Base-by-base conservation (phyloP, 2,888 invertebrate genomes). In the Leptarthrus brevirostris region DNA sequence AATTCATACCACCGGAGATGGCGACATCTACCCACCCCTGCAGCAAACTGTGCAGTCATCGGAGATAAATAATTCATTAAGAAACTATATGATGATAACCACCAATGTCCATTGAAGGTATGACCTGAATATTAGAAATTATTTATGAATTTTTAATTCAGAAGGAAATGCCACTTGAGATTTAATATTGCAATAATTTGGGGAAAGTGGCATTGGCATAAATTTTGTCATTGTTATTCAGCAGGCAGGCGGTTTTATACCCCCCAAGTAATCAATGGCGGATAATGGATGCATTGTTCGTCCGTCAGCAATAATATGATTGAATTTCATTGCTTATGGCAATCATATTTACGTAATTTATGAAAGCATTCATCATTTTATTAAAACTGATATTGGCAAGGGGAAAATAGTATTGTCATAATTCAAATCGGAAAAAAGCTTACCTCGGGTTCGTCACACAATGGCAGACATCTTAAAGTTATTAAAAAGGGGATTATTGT, bases 271-370 rank as follows among this genome's bases (percentile, higher is more conserved):
- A n/a, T n/a, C n/a, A n/a, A n/a, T n/a, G n/a, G n/a, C n/a, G n/a
- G n/a, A 24, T 56, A 56, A 56, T 56, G 56, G 30, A 56, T 56
- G 56, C 26, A 56, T 30, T 30, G 30, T n/a, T n/a, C n/a, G n/a
- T n/a, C n/a, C n/a, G n/a, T n/a, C n/a, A n/a, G n/a, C n/a, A n/a
- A n/a, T n/a, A n/a, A n/a, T n/a, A n/a, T n/a, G n/a, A n/a, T n/a
- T n/a, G n/a, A n/a, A n/a, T n/a, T n/a, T n/a, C n/a, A n/a, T n/a
- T n/a, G n/a, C n/a, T n/a, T n/a, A n/a, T n/a, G n/a, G n/a, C n/a
- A n/a, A n/a, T n/a, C n/a, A n/a, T n/a, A n/a, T n/a, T n/a, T n/a
- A n/a, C n/a, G n/a, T n/a, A n/a, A n/a, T n/a, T n/a, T n/a, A n/a
- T n/a, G n/a, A n/a, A n/a, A n/a, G n/a, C n/a, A n/a, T n/a, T n/a